Conservation (phyloP, 2,797 vertebrate species). For the Chlorospingus semifuscus region DNA sequence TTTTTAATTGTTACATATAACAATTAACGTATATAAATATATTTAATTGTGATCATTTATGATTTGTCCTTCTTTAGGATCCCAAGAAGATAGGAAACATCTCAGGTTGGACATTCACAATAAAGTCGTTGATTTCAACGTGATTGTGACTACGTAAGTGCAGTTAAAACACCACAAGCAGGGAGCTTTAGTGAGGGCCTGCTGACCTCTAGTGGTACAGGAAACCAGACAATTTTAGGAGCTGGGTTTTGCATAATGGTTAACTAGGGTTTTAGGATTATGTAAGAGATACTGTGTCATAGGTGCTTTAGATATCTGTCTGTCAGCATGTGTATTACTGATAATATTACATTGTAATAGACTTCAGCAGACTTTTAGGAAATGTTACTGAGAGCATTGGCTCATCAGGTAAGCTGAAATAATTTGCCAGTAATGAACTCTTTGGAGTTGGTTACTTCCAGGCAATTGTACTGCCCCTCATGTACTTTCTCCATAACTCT, state of each 20-base stretch:
- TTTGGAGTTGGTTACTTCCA: neutral
- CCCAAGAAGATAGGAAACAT: constrained; percentile 88
- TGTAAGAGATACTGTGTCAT: neutral
- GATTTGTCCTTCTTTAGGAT: constrained; percentile 76
- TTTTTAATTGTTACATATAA: neutral
- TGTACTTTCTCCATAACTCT: neutral
- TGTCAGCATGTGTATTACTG: neutral
- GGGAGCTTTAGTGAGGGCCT: neutral
- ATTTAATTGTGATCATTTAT: neutral
- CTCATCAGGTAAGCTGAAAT: neutral
- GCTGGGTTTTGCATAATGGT: neutral
- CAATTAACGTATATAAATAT: neutral
- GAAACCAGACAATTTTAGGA: neutral
- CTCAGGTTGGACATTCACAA: constrained; percentile 88
- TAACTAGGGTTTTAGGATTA: neutral
- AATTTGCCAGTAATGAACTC: neutral
- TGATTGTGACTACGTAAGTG: constrained; percentile 96
- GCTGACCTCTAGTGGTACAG: constrained; percentile 49
- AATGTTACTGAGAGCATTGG: neutral
- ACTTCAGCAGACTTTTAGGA: neutral
- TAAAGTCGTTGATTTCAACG: constrained; percentile 82
- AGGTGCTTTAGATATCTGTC: neutral
- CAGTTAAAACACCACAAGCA: neutral
- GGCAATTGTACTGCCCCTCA: neutral
- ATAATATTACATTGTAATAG: neutral